Evolutionary conservation across 2,113 vertebrate species (phyloP).

Genomic region (Hippolais icterina): DNA sequence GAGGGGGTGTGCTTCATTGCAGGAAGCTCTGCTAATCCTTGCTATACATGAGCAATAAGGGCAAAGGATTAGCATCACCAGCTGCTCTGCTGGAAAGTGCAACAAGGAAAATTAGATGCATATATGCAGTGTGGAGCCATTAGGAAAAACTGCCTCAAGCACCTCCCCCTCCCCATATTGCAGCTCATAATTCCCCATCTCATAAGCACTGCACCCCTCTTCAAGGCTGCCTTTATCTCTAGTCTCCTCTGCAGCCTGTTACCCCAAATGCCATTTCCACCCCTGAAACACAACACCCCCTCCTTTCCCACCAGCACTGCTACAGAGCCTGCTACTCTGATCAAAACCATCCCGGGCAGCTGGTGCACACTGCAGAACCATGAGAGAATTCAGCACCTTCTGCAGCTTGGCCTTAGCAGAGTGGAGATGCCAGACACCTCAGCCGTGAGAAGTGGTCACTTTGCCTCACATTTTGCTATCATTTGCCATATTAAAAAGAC

Average conservation of each 20-base stretch:
- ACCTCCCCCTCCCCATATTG: background rate
- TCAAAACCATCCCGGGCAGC: background rate
- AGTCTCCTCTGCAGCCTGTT: background rate
- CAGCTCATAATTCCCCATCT: background rate
- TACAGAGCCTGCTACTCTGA: background rate
- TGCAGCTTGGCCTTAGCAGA: background rate
- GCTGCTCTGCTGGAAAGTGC: conserved; percentile 9
- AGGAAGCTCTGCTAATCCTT: conserved; percentile 23
- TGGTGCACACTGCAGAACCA: background rate
- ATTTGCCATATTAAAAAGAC: background rate
- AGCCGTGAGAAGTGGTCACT: background rate
- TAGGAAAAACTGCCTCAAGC: background rate
- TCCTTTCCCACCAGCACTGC: background rate
- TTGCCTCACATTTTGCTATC: background rate
- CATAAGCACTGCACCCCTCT: background rate
- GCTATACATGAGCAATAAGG: background rate
- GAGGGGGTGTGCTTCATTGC: background rate
- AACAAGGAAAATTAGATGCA: conserved; percentile 25
- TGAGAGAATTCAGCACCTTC: background rate
- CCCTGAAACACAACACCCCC: background rate
- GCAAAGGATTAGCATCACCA: conserved; percentile 35
- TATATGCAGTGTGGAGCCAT: conserved; percentile 46
- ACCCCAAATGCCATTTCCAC: background rate
- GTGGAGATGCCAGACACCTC: background rate
- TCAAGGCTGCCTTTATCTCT: background rate